A percentile compares a stretch with the other conserved stretches of the same genome.
These are phyloP conservation scores for Chironomus riparius DNA, from an alignment of 2,888 invertebrate genomes.

Conservation along the genomic window DNA sequence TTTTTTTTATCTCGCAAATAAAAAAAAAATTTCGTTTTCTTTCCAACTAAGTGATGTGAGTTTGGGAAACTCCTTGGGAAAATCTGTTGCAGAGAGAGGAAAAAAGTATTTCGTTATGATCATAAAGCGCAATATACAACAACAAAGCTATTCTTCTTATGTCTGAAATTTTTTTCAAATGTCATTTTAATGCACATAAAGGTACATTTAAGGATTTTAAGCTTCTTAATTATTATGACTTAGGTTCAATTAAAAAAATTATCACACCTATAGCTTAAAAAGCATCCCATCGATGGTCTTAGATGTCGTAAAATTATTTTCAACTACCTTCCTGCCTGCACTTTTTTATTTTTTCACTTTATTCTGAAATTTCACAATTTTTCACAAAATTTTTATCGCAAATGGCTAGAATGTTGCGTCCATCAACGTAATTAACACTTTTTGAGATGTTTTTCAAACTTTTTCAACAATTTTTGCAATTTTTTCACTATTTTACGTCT, in stretches of 20 bases:
- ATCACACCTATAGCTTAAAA: not conserved
- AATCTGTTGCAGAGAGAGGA: constrained; percentile 23
- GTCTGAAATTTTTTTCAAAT: not conserved
- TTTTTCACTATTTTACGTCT: constrained; percentile 16
- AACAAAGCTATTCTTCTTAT: constrained; percentile 19
- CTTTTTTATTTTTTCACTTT: not conserved
- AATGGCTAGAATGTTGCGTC: not conserved
- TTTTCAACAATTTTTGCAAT: constrained; percentile 11
- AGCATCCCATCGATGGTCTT: not conserved
- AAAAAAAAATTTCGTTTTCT: too few species aligned
- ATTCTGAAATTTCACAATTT: not conserved
- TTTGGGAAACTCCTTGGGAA: constrained; percentile 21
- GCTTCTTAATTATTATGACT: not conserved
- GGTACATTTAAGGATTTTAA: not conserved
- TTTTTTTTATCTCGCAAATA: too few species aligned
- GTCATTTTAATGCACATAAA: too few species aligned
- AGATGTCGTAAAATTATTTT: not conserved
- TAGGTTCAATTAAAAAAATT: not conserved
- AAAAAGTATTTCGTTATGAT: constrained; percentile 21
- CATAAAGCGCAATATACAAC: constrained; percentile 27
- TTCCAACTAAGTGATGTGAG: not conserved
- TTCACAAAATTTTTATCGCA: not conserved
- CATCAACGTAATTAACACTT: not conserved
- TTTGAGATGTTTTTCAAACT: not conserved
- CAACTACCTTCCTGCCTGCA: not conserved